Conservation (phyloP, 1,140 invertebrate species). For the Ips typographus region DNA sequence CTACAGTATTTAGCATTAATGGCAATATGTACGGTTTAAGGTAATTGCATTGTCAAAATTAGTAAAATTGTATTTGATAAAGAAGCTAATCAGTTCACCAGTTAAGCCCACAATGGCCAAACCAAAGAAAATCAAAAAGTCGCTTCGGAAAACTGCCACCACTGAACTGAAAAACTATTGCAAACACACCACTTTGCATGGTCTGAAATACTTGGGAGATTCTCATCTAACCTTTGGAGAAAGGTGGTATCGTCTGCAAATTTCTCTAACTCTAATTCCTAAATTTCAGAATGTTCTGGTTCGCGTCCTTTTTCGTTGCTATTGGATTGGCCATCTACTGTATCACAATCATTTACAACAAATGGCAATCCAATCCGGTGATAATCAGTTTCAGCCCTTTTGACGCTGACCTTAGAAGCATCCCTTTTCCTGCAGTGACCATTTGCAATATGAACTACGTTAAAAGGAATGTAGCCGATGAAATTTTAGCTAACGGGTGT, state of each 20-base stretch:
- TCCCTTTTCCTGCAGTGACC: conserved; percentile 79
- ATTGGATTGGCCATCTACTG: conserved; percentile 67
- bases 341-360: conserved; percentile 69
- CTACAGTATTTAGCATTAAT: too few relatives aligned
- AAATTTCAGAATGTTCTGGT: conserved; percentile 65
- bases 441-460: conserved; percentile 80
- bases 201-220: conserved; percentile 75
- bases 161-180: conserved; percentile 41
- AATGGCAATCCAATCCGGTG: conserved; percentile 70
- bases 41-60: too few relatives aligned
- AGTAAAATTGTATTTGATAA: too few relatives aligned
- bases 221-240: conserved; percentile 65
- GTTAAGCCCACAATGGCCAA: too few relatives aligned
- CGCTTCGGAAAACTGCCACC: conserved; percentile 25
- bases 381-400: conserved; percentile 71
- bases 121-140: too few relatives aligned
- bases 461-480: conserved; percentile 61
- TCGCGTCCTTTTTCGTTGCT: conserved; percentile 65
- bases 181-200: conserved; percentile 63
- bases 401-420: conserved; percentile 60
- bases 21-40: too few relatives aligned
- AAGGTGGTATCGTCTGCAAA: conserved; percentile 56
- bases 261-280: not conserved
- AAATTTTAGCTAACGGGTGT: conserved; percentile 61
- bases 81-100: too few relatives aligned